Percentiles rank a stretch among this genome's conserved stretches.
Conservation (phyloP, 2,888 invertebrate genomes). For the Drosophila dives region DNA sequence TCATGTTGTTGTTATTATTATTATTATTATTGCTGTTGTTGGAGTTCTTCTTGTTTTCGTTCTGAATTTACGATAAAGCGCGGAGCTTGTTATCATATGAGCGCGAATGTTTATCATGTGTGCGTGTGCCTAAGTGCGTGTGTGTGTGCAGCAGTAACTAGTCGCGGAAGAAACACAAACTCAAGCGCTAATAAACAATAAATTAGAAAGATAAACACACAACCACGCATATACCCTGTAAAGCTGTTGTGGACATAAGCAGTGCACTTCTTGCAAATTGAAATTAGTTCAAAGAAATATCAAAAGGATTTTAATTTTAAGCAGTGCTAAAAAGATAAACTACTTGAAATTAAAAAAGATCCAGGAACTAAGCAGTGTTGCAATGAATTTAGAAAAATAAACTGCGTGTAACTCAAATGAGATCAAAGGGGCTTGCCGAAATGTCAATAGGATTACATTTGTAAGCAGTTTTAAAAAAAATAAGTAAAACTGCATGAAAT, state of each 20-base stretch:
- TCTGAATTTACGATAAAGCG: constrained; percentile 59
- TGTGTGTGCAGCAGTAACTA: constrained; percentile 18
- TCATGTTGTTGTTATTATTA: neutral
- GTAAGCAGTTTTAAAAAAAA: neutral
- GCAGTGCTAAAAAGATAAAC: neutral
- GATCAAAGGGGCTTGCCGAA: neutral
- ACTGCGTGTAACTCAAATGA: neutral
- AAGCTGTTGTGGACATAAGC: neutral
- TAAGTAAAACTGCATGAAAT: neutral
- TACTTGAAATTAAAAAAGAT: neutral
- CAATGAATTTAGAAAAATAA: neutral
- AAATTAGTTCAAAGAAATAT: neutral
- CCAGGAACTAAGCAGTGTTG: neutral
- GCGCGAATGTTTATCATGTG: constrained; percentile 58
- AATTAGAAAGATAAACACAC: constrained; percentile 21
- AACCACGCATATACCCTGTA: constrained; percentile 25
- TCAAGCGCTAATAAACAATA: constrained; percentile 53
- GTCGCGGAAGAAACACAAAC: constrained; percentile 40
- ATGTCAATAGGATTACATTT: neutral
- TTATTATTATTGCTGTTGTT: neutral
- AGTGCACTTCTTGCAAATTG: neutral
- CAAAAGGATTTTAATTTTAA: neutral
- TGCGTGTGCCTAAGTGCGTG: neutral
- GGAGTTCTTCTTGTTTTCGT: constrained; percentile 12
- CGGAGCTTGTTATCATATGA: constrained; percentile 57